These are phyloP conservation scores for Stegana nigrithorax DNA, from an alignment of 2,888 invertebrate species.

Conservation along the genomic window DNA sequence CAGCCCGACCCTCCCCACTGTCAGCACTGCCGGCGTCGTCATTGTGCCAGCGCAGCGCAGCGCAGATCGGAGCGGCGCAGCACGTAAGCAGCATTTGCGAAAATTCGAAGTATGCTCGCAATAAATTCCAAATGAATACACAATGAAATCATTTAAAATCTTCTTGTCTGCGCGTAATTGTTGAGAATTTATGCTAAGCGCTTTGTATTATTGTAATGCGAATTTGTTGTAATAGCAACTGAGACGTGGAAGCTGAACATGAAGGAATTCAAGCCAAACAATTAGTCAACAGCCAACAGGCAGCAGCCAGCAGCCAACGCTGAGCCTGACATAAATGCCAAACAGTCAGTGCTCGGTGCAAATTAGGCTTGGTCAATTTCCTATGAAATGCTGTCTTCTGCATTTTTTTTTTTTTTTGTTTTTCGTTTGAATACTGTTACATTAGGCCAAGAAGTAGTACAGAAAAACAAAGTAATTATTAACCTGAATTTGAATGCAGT, in stretches of 20 bases:
- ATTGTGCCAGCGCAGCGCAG: background rate
- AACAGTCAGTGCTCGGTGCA: background rate
- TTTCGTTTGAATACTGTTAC: too few relatives aligned
- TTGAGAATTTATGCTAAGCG: slow-evolving; percentile 40
- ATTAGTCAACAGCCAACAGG: too few relatives aligned
- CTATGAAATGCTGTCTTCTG: background rate
- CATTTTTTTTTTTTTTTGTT: background rate
- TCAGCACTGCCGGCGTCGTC: background rate
- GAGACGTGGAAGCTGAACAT: too few relatives aligned
- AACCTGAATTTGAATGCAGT: slow-evolving; percentile 38
- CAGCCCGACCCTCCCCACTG: background rate
- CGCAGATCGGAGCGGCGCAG: too few relatives aligned
- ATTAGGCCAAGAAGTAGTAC: slow-evolving; percentile 1
- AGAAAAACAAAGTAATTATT: slow-evolving; percentile 43
- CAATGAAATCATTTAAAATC: slow-evolving; percentile 48
- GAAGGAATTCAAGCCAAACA: too few relatives aligned
- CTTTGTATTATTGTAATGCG: too few relatives aligned
- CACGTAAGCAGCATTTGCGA: background rate
- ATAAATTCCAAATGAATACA: slow-evolving; percentile 43
- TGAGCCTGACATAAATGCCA: background rate
- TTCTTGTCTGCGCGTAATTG: slow-evolving; percentile 49
- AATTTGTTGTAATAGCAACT: too few relatives aligned
- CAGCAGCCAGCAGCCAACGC: background rate
- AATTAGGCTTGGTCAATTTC: background rate
- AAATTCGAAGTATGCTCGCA: slow-evolving; percentile 13